phyloP scores from a whole-genome alignment of 2,888 invertebrate genomes.

The Bhutanitis thaidina region DNA sequence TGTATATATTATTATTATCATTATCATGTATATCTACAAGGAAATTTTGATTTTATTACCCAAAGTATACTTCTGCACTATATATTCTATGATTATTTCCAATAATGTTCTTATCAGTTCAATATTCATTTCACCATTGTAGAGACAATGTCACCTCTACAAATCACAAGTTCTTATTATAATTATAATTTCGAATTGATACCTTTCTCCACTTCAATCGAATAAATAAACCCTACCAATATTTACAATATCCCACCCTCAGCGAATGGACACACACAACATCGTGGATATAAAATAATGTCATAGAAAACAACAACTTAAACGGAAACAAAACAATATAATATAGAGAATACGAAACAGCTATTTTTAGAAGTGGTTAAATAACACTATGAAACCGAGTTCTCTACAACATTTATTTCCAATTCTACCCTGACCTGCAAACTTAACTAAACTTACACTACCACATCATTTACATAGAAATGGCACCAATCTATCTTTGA shows the following conservation, averaged over 20 bases:
- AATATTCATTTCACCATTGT: constrained; percentile 48
- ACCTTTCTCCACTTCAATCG: constrained; percentile 52
- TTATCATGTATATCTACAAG: constrained; percentile 74
- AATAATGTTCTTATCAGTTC: constrained; percentile 60
- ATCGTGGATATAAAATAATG: constrained; percentile 68
- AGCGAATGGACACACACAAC: constrained; percentile 76
- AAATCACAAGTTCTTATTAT: constrained; percentile 40
- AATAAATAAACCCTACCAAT: constrained; percentile 75
- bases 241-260: constrained; percentile 73
- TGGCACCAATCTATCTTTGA: constrained; percentile 81
- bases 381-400: constrained; percentile 52
- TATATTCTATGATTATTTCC: constrained; percentile 62
- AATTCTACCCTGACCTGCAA: constrained; percentile 77
- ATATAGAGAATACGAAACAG: constrained; percentile 47
- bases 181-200: constrained; percentile 49
- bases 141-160: constrained; percentile 51
- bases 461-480: constrained; percentile 76
- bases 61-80: constrained; percentile 75
- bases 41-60: constrained; percentile 69
- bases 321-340: constrained; percentile 39
- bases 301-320: constrained; percentile 52
- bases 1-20: constrained; percentile 74
- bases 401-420: constrained; percentile 71
- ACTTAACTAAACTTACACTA: constrained; percentile 77
- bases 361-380: constrained; percentile 46